These are phyloP conservation scores for Orchestia grillus DNA, from an alignment of 1,140 invertebrate species.

Conservation along the genomic window DNA sequence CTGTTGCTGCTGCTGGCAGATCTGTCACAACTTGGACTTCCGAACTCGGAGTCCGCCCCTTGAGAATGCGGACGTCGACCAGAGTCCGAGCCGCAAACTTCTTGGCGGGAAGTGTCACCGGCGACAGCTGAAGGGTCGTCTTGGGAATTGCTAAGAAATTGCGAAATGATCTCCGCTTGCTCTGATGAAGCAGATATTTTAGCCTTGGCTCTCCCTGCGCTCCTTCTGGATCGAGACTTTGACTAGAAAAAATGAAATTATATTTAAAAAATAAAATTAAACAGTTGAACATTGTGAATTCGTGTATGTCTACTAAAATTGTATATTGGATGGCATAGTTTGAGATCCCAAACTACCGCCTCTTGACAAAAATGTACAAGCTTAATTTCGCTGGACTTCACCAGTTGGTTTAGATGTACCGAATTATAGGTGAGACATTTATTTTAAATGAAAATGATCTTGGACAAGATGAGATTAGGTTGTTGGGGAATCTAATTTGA, in stretches of 20 bases:
- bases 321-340: background rate
- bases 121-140: slow-evolving; percentile 41
- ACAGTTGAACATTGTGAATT: background rate
- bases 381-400: background rate
- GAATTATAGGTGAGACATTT: too few species aligned
- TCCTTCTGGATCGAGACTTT: slow-evolving; percentile 5
- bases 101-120: slow-evolving; percentile 12
- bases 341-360: background rate
- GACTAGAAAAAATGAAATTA: background rate
- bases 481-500: too few species aligned
- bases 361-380: background rate
- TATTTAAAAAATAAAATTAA: background rate
- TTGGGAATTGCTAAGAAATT: slow-evolving; percentile 34
- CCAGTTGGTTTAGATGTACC: background rate
- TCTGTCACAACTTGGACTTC: slow-evolving; percentile 14
- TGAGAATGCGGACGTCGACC: background rate
- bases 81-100: slow-evolving; percentile 20
- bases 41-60: slow-evolving; percentile 33
- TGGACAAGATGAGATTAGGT: too few species aligned
- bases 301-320: background rate
- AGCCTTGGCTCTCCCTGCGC: background rate
- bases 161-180: slow-evolving; percentile 22
- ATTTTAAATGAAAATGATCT: too few species aligned
- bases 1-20: slow-evolving; percentile 13
- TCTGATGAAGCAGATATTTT: slow-evolving; percentile 45